phyloP scores from a whole-genome alignment of 64 coral and sea anemone species.

The Hydrozoanthus tunicans region DNA sequence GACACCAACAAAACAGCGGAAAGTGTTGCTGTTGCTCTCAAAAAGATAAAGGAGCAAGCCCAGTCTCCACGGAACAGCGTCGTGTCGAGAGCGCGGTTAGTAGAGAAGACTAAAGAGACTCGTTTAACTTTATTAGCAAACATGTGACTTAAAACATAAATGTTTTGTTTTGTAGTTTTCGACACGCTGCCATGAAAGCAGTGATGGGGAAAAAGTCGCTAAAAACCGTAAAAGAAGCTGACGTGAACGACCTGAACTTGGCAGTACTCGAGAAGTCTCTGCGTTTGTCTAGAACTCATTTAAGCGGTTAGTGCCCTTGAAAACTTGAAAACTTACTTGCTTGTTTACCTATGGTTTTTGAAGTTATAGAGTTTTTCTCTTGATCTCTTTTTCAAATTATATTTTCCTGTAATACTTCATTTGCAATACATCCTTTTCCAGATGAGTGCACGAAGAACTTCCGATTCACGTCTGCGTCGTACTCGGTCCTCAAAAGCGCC shows the following conservation, averaged over 20 bases:
- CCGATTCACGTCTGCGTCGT: conserved; percentile 17
- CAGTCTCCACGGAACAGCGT: conserved; percentile 26
- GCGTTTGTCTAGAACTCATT: neutral
- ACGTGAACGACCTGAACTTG: conserved; percentile 8
- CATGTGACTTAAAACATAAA: neutral
- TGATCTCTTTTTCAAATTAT: too few relatives aligned
- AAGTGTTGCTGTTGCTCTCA: conserved; percentile 30
- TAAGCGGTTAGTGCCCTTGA: neutral
- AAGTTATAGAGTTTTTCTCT: neutral
- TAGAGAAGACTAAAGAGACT: neutral
- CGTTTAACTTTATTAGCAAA: neutral
- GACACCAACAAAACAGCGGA: conserved; percentile 38
- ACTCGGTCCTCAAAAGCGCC: conserved; percentile 42
- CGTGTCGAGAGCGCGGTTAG: conserved; percentile 25
- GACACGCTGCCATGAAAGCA: conserved; percentile 55
- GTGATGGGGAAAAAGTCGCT: conserved; percentile 16
- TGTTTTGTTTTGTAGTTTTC: conserved; percentile 30
- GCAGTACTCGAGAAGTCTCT: conserved; percentile 31
- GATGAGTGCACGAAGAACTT: conserved; percentile 20
- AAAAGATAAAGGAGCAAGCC: conserved; percentile 37
- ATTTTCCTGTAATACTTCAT: neutral
- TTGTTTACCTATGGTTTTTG: neutral
- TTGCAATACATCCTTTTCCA: neutral
- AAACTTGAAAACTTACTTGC: too few relatives aligned
- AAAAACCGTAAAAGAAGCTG: conserved; percentile 19